phyloP scores from a whole-genome alignment of 2,113 vertebrate species.

The Shinisaurus crocodilurus region DNA sequence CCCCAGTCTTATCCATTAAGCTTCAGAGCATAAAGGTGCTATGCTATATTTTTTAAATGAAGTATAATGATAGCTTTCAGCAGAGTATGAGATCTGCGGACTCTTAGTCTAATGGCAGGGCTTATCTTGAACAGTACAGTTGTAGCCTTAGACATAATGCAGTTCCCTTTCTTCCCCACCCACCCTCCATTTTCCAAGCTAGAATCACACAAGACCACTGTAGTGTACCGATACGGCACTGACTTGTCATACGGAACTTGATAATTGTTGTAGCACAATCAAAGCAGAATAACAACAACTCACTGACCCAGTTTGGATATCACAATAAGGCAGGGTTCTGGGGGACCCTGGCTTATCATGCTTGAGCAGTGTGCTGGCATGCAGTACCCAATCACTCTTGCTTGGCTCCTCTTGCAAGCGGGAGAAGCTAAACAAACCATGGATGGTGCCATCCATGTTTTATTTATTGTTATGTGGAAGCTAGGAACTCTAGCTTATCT shows the following conservation, averaged over 20 bases:
- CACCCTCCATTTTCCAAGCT: neutral
- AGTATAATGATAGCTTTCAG: constrained; percentile 26
- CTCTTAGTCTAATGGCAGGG: neutral
- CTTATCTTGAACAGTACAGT: neutral
- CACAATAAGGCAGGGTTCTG: no score
- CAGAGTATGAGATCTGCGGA: neutral
- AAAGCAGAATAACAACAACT: rapidly evolving
- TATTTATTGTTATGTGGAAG: no score
- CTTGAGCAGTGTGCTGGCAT: no score
- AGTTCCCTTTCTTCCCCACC: neutral
- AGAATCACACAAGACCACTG: neutral
- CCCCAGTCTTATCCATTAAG: neutral
- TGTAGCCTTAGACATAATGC: neutral
- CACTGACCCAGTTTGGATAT: neutral
- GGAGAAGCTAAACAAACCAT: no score
- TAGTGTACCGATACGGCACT: constrained; percentile 8
- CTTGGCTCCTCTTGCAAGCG: no score
- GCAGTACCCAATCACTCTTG: no score
- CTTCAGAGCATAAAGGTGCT: neutral
- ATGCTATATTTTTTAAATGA: neutral
- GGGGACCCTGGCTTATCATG: no score
- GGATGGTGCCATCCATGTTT: no score
- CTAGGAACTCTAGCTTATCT: no score
- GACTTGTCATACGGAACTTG: neutral
- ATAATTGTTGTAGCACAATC: neutral